These are phyloP conservation scores for Hypomecis atomaria DNA, from an alignment of 2,888 invertebrate genomes.

Conservation along the genomic window DNA sequence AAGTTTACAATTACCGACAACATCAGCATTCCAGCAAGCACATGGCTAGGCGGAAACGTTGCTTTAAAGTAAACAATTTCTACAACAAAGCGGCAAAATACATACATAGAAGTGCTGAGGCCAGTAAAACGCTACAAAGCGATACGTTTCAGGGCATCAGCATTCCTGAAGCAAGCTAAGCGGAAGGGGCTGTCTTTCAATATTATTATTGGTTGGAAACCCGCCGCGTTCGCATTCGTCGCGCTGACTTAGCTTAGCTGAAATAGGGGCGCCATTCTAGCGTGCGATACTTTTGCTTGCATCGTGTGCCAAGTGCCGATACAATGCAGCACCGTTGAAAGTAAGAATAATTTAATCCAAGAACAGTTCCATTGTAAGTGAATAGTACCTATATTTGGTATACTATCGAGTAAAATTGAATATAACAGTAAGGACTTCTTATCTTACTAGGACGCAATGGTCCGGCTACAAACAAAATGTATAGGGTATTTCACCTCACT, in stretches of 20 bases:
- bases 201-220: conserved; percentile 64
- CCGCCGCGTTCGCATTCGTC: conserved; percentile 51
- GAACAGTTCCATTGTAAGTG: no score
- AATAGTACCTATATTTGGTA: no score
- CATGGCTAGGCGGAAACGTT: conserved; percentile 21
- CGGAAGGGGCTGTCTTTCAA: conserved; percentile 67
- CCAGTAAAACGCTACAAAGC: conserved; percentile 36
- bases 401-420: no score
- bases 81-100: conserved; percentile 16
- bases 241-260: conserved; percentile 37
- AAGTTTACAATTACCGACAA: conserved; percentile 24
- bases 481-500: no score
- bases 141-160: conserved; percentile 52
- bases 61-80: conserved; percentile 25
- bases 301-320: not conserved
- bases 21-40: conserved; percentile 21
- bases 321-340: not conserved
- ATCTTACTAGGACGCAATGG: no score
- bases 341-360: not conserved
- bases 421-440: no score
- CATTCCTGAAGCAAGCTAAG: conserved; percentile 61
- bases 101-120: conserved; percentile 36
- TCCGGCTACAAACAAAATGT: no score
- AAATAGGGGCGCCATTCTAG: conserved; percentile 35
- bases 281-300: not conserved